A percentile compares a stretch with the other conserved stretches of the same genome.
These are phyloP conservation scores for Syrphus vitripennis DNA, from an alignment of 2,888 invertebrate genomes.

Conservation along the genomic window DNA sequence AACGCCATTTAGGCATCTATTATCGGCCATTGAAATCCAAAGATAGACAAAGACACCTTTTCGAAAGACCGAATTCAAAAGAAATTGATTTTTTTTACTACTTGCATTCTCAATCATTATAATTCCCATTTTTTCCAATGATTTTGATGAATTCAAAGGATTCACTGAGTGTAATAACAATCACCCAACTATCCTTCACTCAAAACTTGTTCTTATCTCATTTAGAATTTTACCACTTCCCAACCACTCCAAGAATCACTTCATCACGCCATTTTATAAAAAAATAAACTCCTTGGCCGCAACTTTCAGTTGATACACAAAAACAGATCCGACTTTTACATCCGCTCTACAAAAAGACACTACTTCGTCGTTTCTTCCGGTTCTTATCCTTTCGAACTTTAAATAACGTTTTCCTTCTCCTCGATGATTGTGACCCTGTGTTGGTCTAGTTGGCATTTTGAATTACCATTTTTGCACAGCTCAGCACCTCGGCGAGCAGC, in stretches of 20 bases:
- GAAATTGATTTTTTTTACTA: too few species aligned
- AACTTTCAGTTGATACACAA: neutral
- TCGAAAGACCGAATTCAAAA: too few species aligned
- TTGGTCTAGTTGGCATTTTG: slow-evolving; percentile 37
- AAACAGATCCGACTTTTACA: slow-evolving; percentile 25
- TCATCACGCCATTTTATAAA: neutral
- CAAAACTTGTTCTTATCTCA: neutral
- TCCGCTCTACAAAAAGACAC: slow-evolving; percentile 37
- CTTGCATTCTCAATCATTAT: too few species aligned
- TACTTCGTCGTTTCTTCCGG: slow-evolving; percentile 38
- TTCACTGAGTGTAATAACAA: neutral
- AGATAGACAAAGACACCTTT: too few species aligned
- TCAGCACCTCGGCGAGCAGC: slow-evolving; percentile 23
- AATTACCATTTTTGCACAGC: slow-evolving; percentile 38
- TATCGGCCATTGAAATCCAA: too few species aligned
- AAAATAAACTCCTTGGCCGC: neutral
- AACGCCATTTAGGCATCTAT: too few species aligned
- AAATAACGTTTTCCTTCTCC: slow-evolving; percentile 58
- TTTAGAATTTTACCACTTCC: slow-evolving; percentile 32
- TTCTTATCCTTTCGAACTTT: slow-evolving; percentile 59
- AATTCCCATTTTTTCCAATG: neutral
- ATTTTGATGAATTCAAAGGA: neutral
- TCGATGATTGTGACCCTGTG: slow-evolving; percentile 39
- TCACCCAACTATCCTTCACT: neutral
- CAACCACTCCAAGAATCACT: neutral